phyloP scores from a whole-genome alignment of 2,888 invertebrate genomes.

The Elmis aenea region DNA sequence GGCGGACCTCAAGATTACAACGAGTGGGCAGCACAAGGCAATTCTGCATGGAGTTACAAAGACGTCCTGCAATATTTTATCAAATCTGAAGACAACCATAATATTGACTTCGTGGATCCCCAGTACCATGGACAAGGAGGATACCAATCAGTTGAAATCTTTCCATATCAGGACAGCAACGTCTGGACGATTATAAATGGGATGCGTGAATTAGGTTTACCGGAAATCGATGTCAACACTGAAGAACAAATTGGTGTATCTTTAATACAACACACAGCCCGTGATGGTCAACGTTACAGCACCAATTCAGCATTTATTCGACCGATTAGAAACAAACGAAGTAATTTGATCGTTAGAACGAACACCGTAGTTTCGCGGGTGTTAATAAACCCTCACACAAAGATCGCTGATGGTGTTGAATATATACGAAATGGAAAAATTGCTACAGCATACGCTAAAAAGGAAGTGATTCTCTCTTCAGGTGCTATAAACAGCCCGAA shows the following conservation, averaged over 20 bases:
- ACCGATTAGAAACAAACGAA: slow-evolving; percentile 54
- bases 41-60: slow-evolving; percentile 59
- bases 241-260: slow-evolving; percentile 56
- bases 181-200: slow-evolving; percentile 54
- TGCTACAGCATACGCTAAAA: slow-evolving; percentile 48
- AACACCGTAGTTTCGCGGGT: slow-evolving; percentile 54
- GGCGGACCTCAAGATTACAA: slow-evolving; percentile 60
- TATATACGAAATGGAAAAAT: slow-evolving; percentile 49
- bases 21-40: slow-evolving; percentile 59
- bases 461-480: slow-evolving; percentile 59
- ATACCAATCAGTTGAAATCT: slow-evolving; percentile 60
- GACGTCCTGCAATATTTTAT: slow-evolving; percentile 67
- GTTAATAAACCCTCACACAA: slow-evolving; percentile 53
- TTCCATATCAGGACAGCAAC: slow-evolving; percentile 57
- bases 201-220: slow-evolving; percentile 59
- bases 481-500: slow-evolving; percentile 61
- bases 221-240: slow-evolving; percentile 55
- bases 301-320: slow-evolving; percentile 62
- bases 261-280: slow-evolving; percentile 58
- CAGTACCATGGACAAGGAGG: slow-evolving; percentile 58
- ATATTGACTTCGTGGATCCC: slow-evolving; percentile 51
- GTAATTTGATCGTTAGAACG: slow-evolving; percentile 51
- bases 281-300: slow-evolving; percentile 57
- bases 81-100: slow-evolving; percentile 60
- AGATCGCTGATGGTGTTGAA: slow-evolving; percentile 52